Conservation (phyloP, 1,140 invertebrate species). For the Amphibalanus amphitrite region DNA sequence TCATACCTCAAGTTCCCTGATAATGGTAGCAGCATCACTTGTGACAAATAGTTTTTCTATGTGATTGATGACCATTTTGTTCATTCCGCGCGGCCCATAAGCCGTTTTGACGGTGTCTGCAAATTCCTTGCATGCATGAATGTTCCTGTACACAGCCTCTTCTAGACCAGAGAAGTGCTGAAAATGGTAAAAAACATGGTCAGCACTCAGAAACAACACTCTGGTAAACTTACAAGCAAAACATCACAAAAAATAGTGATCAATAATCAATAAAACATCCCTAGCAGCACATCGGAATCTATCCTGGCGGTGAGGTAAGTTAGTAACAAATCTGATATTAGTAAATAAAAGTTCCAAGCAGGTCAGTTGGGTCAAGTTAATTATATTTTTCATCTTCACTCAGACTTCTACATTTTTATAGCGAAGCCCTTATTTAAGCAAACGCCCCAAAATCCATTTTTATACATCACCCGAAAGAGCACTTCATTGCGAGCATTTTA, state of each 20-base stretch:
- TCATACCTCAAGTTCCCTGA: slow-evolving; percentile 73
- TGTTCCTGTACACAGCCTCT: slow-evolving; percentile 92
- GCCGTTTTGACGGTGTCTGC: slow-evolving; percentile 79
- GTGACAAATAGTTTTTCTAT: slow-evolving; percentile 97
- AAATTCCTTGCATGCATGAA: slow-evolving; percentile 87
- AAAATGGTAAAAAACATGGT: slow-evolving; percentile 22
- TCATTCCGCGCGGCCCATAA: slow-evolving; percentile 97
- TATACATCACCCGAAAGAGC: slow-evolving; percentile 3
- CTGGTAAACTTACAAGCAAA: slow-evolving; percentile 5
- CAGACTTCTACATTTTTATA: too few species aligned
- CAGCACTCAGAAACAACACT: slow-evolving; percentile 4
- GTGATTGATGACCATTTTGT: slow-evolving; percentile 99
- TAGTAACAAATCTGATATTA: not conserved
- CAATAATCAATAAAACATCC: not conserved
- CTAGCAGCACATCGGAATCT: not conserved
- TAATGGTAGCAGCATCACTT: slow-evolving; percentile 96
- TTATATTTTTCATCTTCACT: too few species aligned
- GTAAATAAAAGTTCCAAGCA: too few species aligned
- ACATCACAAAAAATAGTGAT: not conserved
- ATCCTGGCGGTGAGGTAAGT: not conserved
- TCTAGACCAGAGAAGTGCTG: slow-evolving; percentile 91
- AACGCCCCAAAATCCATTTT: too few species aligned
- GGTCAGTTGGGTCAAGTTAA: too few species aligned
- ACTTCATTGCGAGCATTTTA: too few species aligned
- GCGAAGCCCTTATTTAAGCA: too few species aligned